Conservation (phyloP, 2,888 invertebrate genomes). For the Beris chalybata region DNA sequence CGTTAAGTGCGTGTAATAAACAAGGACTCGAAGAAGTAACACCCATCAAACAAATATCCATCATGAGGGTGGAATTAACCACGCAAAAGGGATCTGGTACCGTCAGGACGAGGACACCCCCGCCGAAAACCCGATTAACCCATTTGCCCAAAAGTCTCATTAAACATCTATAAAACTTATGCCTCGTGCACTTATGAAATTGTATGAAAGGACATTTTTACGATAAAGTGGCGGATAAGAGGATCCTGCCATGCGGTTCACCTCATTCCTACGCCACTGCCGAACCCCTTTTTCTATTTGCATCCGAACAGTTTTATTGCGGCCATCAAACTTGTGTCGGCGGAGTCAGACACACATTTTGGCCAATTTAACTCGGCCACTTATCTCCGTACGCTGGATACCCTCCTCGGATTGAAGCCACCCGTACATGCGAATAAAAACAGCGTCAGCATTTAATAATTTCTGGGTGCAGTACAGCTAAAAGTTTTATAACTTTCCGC, state of each 20-base stretch:
- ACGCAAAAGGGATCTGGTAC: conserved; percentile 1
- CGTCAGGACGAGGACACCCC: neutral
- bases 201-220: conserved; percentile 37
- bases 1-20: conserved; percentile 31
- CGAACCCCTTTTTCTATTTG: conserved; percentile 35
- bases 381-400: conserved; percentile 6
- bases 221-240: conserved; percentile 37
- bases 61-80: conserved; percentile 14
- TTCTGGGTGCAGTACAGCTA: conserved; percentile 40
- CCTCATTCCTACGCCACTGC: neutral
- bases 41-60: conserved; percentile 24
- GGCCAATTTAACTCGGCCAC: conserved; percentile 36
- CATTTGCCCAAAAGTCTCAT: conserved; percentile 43
- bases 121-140: conserved; percentile 40
- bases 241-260: conserved; percentile 32
- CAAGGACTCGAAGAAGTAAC: conserved; percentile 21
- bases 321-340: conserved; percentile 35
- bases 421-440: too few species aligned
- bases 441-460: conserved; percentile 35
- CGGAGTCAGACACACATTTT: conserved; percentile 17
- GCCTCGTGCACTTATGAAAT: conserved; percentile 43
- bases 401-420: too few species aligned
- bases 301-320: conserved; percentile 37
- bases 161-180: conserved; percentile 44
- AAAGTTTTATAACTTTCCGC: conserved; percentile 45